Percentiles rank a stretch among this genome's conserved stretches.
Conservation (phyloP, 2,113 vertebrate genomes). For the Anoura caudifer region DNA sequence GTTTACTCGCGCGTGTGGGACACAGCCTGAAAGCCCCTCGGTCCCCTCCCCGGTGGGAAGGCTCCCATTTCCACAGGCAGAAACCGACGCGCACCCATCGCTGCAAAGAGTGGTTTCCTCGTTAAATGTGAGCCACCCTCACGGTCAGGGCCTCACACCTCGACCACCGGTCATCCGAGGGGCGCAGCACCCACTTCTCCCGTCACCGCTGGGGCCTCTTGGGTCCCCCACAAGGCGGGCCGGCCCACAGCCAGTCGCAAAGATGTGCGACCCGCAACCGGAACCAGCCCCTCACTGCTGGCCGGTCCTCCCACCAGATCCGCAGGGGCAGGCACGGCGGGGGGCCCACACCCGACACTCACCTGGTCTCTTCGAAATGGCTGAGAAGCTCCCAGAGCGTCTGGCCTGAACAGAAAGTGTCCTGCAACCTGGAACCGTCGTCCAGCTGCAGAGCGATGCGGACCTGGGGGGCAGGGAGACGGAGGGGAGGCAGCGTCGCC, state of each 20-base stretch:
- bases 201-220: background rate
- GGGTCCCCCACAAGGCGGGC: background rate
- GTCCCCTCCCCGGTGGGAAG: background rate
- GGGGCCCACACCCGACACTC: background rate
- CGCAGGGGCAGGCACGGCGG: fast-evolving
- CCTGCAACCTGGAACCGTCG: slow-evolving; percentile 90
- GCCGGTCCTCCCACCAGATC: background rate
- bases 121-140: background rate
- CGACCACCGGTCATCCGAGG: background rate
- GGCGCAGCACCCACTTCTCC: background rate
- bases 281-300: background rate
- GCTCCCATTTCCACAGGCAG: fast-evolving
- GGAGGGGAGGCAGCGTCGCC: background rate
- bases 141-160: background rate
- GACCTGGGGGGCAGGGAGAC: slow-evolving; percentile 77
- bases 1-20: too few relatives aligned
- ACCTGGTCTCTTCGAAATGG: slow-evolving; percentile 91
- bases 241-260: too few relatives aligned
- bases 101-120: background rate
- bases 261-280: fast-evolving
- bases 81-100: fast-evolving
- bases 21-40: background rate
- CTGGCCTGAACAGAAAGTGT: slow-evolving; percentile 86
- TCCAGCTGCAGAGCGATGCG: slow-evolving; percentile 92
- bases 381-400: slow-evolving; percentile 92